A percentile compares a stretch with the other conserved stretches of the same genome.
Conservation (phyloP, 2,888 invertebrate species). For the Dinocampus coccinellae region DNA sequence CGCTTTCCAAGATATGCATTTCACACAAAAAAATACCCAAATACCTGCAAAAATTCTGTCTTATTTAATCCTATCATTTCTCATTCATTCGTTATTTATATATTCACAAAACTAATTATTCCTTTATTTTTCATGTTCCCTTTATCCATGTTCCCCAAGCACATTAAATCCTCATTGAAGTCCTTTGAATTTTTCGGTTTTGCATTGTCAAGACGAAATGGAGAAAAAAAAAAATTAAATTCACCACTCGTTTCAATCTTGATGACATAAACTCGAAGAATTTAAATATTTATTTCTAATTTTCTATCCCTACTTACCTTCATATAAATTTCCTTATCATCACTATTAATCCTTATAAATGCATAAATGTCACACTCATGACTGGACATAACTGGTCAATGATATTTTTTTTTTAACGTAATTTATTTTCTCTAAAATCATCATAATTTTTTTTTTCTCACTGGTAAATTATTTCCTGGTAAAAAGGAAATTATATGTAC, state of each 20-base stretch:
- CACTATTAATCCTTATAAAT: background rate
- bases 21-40: background rate
- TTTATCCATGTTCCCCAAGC: slow-evolving; percentile 43
- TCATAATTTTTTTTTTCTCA: background rate
- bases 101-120: slow-evolving; percentile 44
- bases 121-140: slow-evolving; percentile 37
- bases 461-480: background rate
- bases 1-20: background rate
- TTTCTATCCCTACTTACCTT: background rate
- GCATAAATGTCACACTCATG: background rate
- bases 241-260: background rate
- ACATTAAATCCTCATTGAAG: background rate
- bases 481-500: slow-evolving; percentile 5
- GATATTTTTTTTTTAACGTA: slow-evolving; percentile 17
- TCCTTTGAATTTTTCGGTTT: background rate
- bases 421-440: background rate
- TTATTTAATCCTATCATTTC: slow-evolving; percentile 20
- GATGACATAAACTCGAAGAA: background rate
- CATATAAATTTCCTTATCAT: background rate
- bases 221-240: background rate
- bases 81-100: slow-evolving; percentile 45
- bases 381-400: slow-evolving; percentile 7
- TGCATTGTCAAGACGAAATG: background rate
- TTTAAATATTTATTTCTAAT: background rate
- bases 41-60: slow-evolving; percentile 16